Percentiles rank a stretch among this genome's conserved stretches.
phyloP scores from a whole-genome alignment of 2,113 vertebrate genomes.

The Corythoichthys haematopterus region DNA sequence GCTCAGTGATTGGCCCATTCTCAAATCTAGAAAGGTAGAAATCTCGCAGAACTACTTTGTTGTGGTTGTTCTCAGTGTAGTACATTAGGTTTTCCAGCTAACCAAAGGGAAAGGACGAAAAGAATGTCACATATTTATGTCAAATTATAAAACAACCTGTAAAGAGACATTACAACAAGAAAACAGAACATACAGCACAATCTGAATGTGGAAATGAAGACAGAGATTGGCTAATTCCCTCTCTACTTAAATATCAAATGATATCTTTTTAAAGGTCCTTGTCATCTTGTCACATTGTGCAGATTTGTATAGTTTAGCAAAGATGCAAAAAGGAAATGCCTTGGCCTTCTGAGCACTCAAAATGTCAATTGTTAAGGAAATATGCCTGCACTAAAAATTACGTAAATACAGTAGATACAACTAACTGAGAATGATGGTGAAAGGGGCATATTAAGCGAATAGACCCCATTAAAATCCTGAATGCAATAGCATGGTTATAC shows the following conservation, averaged over 20 bases:
- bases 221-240: background rate
- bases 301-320: background rate
- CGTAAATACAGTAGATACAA: background rate
- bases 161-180: background rate
- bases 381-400: background rate
- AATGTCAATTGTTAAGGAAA: background rate
- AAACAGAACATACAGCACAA: background rate
- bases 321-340: background rate
- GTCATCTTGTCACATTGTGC: background rate
- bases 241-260: background rate
- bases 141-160: background rate
- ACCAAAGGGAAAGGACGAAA: slow-evolving; percentile 4
- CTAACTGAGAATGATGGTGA: background rate
- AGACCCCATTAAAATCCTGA: background rate
- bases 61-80: slow-evolving; percentile 81
- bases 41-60: slow-evolving; percentile 81
- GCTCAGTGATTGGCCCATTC: slow-evolving; percentile 80
- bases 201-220: background rate
- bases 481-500: background rate
- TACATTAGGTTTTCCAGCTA: slow-evolving; percentile 86
- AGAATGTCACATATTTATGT: background rate
- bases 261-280: background rate
- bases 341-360: background rate
- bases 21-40: slow-evolving; percentile 83
- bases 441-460: background rate